Percentiles rank a stretch among this genome's conserved stretches.
Conservation (phyloP, 2,113 vertebrate species). For the Muscicapa adusta region DNA sequence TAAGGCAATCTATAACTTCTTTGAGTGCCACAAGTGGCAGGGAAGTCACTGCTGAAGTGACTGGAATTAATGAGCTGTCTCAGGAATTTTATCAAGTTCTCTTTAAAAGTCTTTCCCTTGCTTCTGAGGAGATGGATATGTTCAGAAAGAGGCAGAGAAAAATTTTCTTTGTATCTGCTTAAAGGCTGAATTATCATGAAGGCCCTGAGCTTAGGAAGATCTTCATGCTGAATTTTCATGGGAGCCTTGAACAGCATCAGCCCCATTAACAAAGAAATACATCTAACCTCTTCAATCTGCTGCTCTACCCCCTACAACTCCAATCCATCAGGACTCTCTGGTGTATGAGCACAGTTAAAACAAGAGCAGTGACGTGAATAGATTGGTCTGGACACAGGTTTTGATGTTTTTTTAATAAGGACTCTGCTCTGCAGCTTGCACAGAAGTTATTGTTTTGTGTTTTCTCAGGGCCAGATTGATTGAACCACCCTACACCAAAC, state of each 20-base stretch:
- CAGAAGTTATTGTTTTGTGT: not conserved
- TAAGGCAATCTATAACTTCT: not conserved
- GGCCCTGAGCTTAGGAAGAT: not conserved
- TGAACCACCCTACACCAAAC: not conserved
- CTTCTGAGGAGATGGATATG: not conserved
- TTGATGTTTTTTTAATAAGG: slow-evolving; percentile 42
- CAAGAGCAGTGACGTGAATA: not conserved
- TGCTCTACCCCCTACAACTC: slow-evolving; percentile 13
- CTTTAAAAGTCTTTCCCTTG: not conserved
- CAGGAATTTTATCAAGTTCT: not conserved
- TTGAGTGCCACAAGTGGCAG: not conserved
- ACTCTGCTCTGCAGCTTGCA: not conserved
- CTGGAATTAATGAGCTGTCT: slow-evolving; percentile 19
- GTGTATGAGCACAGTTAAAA: not conserved
- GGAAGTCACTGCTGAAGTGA: not conserved
- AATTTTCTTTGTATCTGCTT: slow-evolving; percentile 6
- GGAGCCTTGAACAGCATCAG: not conserved
- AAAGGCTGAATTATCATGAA: slow-evolving; percentile 18
- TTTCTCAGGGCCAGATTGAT: not conserved
- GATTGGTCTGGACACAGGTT: not conserved
- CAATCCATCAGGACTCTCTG: not conserved
- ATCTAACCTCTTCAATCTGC: slow-evolving; percentile 16
- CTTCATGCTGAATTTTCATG: not conserved
- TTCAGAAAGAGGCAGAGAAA: slow-evolving; percentile 1
- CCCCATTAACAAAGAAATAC: slow-evolving; percentile 9